Conservation (phyloP, 1,140 invertebrate genomes). For the Probaryconus sp. region DNA sequence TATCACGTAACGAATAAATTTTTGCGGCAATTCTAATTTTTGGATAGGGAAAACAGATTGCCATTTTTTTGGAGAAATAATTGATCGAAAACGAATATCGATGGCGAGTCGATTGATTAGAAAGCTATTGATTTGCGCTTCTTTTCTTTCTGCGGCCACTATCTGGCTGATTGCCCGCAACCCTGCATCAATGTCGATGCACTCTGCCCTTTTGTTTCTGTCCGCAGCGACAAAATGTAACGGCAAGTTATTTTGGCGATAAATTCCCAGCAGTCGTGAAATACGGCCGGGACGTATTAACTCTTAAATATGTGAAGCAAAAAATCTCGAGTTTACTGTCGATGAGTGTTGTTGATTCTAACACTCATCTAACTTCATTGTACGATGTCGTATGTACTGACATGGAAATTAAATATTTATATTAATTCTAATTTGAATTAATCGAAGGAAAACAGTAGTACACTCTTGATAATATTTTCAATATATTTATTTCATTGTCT, state of each 20-base stretch:
- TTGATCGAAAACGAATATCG: slow-evolving; percentile 27
- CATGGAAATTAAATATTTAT: no score
- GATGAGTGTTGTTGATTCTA: no score
- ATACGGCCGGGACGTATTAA: background rate
- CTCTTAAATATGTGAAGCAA: no score
- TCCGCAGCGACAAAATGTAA: slow-evolving; percentile 18
- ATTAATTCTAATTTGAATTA: no score
- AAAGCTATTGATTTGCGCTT: slow-evolving; percentile 42
- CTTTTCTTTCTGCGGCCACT: slow-evolving; percentile 33
- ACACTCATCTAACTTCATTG: no score
- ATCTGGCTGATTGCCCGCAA: slow-evolving; percentile 53
- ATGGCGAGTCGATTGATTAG: slow-evolving; percentile 45
- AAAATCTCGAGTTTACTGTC: no score
- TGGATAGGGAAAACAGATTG: background rate
- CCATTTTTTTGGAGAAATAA: slow-evolving; percentile 20
- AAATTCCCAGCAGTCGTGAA: slow-evolving; percentile 8
- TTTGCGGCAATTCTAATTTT: slow-evolving; percentile 20
- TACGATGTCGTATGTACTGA: no score
- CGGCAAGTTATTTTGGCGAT: slow-evolving; percentile 9
- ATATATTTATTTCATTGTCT: no score
- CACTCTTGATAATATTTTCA: no score
- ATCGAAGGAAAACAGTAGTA: no score
- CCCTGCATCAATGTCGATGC: slow-evolving; percentile 28
- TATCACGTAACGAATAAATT: slow-evolving; percentile 7
- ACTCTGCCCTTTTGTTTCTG: slow-evolving; percentile 32